These are phyloP conservation scores for Gnathonemus longibarbis DNA, from an alignment of 2,113 vertebrate species.

Conservation along the genomic window DNA sequence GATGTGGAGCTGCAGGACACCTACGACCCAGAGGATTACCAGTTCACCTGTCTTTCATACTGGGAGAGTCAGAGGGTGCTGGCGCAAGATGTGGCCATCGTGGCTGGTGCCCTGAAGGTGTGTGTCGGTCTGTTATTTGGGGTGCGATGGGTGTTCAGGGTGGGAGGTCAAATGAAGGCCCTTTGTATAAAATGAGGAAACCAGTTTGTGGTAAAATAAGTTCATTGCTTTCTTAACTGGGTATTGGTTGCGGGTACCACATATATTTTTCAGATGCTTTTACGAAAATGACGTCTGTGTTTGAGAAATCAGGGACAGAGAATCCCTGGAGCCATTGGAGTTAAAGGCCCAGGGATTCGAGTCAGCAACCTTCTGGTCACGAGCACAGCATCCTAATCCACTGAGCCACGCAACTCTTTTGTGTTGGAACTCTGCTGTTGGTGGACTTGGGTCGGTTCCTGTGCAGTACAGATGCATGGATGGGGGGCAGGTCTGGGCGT, in stretches of 20 bases:
- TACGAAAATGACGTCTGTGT: background rate
- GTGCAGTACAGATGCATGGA: background rate
- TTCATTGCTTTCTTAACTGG: background rate
- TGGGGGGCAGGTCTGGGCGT: background rate
- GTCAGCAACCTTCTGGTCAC: background rate
- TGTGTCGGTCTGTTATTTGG: conserved; percentile 34
- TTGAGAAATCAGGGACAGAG: background rate
- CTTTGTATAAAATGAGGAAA: background rate
- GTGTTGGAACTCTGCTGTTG: background rate
- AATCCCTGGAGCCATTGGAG: background rate
- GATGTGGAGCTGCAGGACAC: conserved; percentile 93
- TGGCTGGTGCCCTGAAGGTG: conserved; percentile 87
- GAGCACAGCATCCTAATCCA: background rate
- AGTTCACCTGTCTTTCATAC: conserved; percentile 92
- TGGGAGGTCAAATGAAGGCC: background rate
- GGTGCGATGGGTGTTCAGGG: background rate
- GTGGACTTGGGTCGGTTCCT: background rate
- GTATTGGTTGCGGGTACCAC: background rate
- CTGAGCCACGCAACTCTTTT: background rate
- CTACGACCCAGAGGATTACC: conserved; percentile 95
- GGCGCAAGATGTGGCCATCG: conserved; percentile 83
- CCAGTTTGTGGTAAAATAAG: background rate
- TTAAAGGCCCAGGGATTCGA: background rate
- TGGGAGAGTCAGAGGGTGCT: conserved; percentile 91
- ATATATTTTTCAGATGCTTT: background rate